phyloP scores from a whole-genome alignment of 1,140 invertebrate genomes.

The Brachionus rubens region DNA sequence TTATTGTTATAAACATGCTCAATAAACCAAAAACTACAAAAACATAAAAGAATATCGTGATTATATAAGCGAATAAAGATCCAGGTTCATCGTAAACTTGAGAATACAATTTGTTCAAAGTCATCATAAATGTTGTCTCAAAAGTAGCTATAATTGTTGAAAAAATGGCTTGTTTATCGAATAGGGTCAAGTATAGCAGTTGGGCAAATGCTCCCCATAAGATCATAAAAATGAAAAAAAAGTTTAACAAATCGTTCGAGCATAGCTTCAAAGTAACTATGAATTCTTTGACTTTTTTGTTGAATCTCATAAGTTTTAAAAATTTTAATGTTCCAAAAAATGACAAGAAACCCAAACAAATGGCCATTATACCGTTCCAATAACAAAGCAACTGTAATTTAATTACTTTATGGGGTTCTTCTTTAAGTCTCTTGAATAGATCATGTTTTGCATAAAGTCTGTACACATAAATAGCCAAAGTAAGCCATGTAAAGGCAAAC shows the following conservation, averaged over 20 bases:
- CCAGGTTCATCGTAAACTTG: neutral
- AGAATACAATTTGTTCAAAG: neutral
- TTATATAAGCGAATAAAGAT: neutral
- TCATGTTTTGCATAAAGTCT: slow-evolving; percentile 54
- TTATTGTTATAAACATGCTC: slow-evolving; percentile 23
- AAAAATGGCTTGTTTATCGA: neutral
- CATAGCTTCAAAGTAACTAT: neutral
- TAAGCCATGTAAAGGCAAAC: slow-evolving; percentile 56
- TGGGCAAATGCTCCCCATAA: neutral
- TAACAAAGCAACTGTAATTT: neutral
- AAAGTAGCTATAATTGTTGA: neutral
- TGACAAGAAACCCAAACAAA: neutral
- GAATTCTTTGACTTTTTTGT: neutral
- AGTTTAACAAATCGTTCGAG: neutral
- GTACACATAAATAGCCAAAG: slow-evolving; percentile 60
- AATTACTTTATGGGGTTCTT: slow-evolving; percentile 62
- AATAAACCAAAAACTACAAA: neutral
- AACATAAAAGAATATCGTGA: slow-evolving; percentile 3
- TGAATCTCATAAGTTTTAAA: slow-evolving; percentile 11
- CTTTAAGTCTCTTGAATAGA: slow-evolving; percentile 58
- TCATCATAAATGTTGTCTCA: slow-evolving; percentile 7
- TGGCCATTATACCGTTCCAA: neutral
- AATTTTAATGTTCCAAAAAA: neutral
- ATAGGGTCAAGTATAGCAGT: neutral
- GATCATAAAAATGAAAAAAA: neutral